Evolutionary conservation across 2,797 vertebrate genomes (phyloP).

Genomic region (Thalassophryne amazonica): DNA sequence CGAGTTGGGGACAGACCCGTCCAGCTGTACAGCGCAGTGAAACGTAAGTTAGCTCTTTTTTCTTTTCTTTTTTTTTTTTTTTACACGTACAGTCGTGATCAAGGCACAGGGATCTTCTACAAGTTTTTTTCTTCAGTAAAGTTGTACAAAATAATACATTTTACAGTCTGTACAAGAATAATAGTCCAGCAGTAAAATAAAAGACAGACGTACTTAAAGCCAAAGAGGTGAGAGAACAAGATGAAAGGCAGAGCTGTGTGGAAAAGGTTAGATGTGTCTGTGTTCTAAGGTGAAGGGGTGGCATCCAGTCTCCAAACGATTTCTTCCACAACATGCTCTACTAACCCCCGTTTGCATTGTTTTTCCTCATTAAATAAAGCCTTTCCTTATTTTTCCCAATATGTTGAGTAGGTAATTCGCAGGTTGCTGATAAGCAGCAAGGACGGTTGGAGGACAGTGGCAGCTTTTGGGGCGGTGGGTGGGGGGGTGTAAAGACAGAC

Average conservation of each 20-base stretch:
- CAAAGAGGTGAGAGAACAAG: slow-evolving; percentile 29
- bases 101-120: slow-evolving; percentile 96
- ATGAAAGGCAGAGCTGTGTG: slow-evolving; percentile 7
- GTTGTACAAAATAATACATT: slow-evolving; percentile 99
- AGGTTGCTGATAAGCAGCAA: slow-evolving; percentile 83
- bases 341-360: slow-evolving; percentile 48
- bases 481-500: slow-evolving; percentile 53
- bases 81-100: slow-evolving; percentile 94
- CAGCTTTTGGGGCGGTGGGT: not conserved
- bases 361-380: slow-evolving; percentile 65
- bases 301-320: slow-evolving; percentile 32
- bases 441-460: not conserved
- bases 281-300: slow-evolving; percentile 27
- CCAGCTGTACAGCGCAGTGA: no score
- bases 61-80: no score
- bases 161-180: slow-evolving; percentile 99
- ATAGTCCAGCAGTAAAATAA: slow-evolving; percentile 94
- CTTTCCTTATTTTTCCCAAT: slow-evolving; percentile 78
- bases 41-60: slow-evolving; percentile 85
- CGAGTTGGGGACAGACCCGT: slow-evolving; percentile 79
- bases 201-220: slow-evolving; percentile 74
- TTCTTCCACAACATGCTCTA: slow-evolving; percentile 48
- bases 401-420: slow-evolving; percentile 82
- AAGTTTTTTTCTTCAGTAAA: slow-evolving; percentile 92
- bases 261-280: slow-evolving; percentile 6